Percentiles rank a stretch among this genome's conserved stretches.
Evolutionary conservation across 2,888 invertebrate genomes (phyloP).

Genomic region (Spatulosminthurus flaviceps): DNA sequence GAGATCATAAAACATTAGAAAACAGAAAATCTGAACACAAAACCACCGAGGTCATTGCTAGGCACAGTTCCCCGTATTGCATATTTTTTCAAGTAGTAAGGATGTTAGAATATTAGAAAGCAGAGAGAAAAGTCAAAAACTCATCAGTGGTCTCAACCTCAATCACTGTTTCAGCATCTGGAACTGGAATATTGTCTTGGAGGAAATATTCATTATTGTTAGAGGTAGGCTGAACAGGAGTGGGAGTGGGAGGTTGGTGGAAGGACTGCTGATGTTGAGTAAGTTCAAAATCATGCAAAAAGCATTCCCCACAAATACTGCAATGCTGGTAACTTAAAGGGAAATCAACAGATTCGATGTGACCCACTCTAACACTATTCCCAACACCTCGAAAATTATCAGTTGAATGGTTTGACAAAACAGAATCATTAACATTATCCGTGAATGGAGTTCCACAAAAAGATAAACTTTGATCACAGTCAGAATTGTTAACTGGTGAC

Average conservation of each 20-base stretch:
- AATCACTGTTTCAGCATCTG: slow-evolving; percentile 35
- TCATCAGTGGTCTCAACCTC: slow-evolving; percentile 44
- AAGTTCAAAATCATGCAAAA: slow-evolving; percentile 23
- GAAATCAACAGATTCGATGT: not conserved
- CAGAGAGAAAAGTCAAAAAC: slow-evolving; percentile 32
- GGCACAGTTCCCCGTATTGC: too few relatives aligned
- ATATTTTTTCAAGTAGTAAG: too few relatives aligned
- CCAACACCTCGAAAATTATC: not conserved
- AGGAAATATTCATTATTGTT: slow-evolving; percentile 1
- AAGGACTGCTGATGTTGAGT: slow-evolving; percentile 22
- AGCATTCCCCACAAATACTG: slow-evolving; percentile 33
- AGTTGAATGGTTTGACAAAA: not conserved
- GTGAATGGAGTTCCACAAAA: not conserved
- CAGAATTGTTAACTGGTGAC: slow-evolving; percentile 24
- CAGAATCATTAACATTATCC: not conserved
- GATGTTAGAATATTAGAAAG: not conserved
- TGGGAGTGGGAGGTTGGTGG: not conserved
- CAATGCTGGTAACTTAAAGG: slow-evolving; percentile 30
- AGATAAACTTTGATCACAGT: slow-evolving; percentile 26
- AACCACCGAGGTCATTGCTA: too few relatives aligned
- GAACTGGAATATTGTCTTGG: slow-evolving; percentile 24
- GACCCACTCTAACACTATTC: too few relatives aligned
- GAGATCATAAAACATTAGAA: too few relatives aligned
- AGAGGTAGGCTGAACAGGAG: not conserved
- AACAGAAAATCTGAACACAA: too few relatives aligned